Percentiles rank a stretch among this genome's conserved stretches.
Evolutionary conservation across 2,888 invertebrate species (phyloP).

Genomic region (Apamea anceps): DNA sequence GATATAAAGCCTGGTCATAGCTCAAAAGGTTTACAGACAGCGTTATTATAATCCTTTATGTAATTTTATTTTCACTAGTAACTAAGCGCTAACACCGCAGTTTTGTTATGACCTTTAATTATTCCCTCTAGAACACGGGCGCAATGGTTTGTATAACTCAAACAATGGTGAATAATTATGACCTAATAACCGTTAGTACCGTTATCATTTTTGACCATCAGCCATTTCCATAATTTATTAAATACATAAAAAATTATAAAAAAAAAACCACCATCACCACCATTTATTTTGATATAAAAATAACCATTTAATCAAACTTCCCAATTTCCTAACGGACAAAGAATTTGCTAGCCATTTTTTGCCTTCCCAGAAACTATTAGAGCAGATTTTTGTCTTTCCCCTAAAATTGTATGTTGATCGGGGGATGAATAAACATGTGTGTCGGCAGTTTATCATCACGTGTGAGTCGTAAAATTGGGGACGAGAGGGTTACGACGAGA

Average conservation of each 20-base stretch:
- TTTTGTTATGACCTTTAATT: no score
- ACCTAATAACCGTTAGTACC: background rate
- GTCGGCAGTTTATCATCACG: constrained; percentile 66
- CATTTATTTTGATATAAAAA: constrained; percentile 27
- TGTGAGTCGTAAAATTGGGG: constrained; percentile 63
- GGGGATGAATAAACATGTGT: constrained; percentile 66
- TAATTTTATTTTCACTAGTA: background rate
- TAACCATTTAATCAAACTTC: constrained; percentile 15
- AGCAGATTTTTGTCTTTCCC: constrained; percentile 52
- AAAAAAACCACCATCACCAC: no score
- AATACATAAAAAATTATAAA: constrained; percentile 24
- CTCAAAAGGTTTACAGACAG: background rate
- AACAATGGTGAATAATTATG: background rate
- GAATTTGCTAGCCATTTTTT: constrained; percentile 17
- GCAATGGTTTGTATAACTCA: no score
- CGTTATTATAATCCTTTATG: background rate
- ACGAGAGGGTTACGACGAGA: constrained; percentile 60
- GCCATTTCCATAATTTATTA: background rate
- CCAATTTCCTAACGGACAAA: constrained; percentile 9
- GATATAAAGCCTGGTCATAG: background rate
- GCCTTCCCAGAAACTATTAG: constrained; percentile 29
- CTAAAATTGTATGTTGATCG: constrained; percentile 61
- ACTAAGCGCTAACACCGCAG: background rate
- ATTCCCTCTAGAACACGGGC: no score
- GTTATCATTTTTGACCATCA: background rate